Percentiles rank a stretch among this genome's conserved stretches.
Conservation (phyloP, 2,113 vertebrate genomes). For the Prunella himalayana region DNA sequence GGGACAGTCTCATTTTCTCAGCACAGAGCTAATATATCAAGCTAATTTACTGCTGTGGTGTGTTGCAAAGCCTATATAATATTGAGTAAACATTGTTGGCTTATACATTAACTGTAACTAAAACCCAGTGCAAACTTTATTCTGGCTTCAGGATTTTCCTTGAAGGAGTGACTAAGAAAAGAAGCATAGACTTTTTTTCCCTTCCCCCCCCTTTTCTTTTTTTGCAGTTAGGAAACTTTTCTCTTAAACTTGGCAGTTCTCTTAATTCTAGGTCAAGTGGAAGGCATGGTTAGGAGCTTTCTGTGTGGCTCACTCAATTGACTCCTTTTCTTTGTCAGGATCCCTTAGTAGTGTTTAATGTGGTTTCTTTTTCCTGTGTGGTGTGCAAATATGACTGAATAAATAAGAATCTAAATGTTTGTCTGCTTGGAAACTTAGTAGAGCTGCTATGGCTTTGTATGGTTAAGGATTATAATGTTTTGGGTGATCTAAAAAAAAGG, state of each 20-base stretch:
- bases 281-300: neutral
- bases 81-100: conserved; percentile 61
- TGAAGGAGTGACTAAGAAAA: conserved; percentile 43
- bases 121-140: conserved; percentile 61
- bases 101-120: conserved; percentile 69
- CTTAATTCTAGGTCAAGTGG: conserved; percentile 50
- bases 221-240: neutral
- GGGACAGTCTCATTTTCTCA: conserved; percentile 61
- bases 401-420: neutral
- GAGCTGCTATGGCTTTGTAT: neutral
- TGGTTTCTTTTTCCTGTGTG: neutral
- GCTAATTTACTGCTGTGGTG: conserved; percentile 47
- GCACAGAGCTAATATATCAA: conserved; percentile 61
- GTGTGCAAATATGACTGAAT: neutral
- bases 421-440: neutral
- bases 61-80: conserved; percentile 66
- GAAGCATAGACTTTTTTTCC: neutral
- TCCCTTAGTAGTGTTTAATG: neutral
- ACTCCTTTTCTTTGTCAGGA: neutral
- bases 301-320: neutral
- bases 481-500: neutral
- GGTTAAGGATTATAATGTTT: neutral
- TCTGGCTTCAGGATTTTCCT: conserved; percentile 56
- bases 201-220: fast-evolving
- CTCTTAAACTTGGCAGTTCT: conserved; percentile 27